These are phyloP conservation scores for Syrista parreyssii DNA, from an alignment of 2,888 invertebrate genomes.

Conservation along the genomic window DNA sequence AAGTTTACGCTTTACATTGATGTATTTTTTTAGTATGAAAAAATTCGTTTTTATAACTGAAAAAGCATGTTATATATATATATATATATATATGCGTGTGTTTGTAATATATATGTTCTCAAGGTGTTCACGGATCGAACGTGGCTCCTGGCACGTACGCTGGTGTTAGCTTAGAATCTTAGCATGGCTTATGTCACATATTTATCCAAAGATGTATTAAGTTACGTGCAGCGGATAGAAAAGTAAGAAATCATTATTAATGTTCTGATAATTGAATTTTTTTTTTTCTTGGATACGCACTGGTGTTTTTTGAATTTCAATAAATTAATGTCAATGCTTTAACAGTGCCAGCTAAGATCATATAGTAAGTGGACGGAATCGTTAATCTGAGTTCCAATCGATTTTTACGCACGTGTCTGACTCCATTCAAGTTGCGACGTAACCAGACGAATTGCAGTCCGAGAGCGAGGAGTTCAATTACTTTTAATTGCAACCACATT, in stretches of 20 bases:
- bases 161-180: not conserved
- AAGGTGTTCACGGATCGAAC: not conserved
- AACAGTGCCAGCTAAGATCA: not conserved
- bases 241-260: not conserved
- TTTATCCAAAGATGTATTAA: not conserved
- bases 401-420: not conserved
- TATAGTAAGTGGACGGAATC: not conserved
- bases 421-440: not conserved
- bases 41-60: not conserved
- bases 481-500: not conserved
- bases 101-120: too few relatives aligned
- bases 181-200: not conserved
- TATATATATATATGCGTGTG: conserved; percentile 8
- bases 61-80: conserved; percentile 13
- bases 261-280: not conserved
- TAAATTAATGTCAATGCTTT: not conserved
- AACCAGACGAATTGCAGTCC: not conserved
- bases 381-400: not conserved
- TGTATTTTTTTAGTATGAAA: not conserved
- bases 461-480: not conserved
- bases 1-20: not conserved
- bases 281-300: not conserved
- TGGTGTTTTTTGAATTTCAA: not conserved
- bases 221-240: not conserved
- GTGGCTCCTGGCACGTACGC: not conserved